These are phyloP conservation scores for Sceloporus undulatus DNA, from an alignment of 2,113 vertebrate species.

Conservation along the genomic window DNA sequence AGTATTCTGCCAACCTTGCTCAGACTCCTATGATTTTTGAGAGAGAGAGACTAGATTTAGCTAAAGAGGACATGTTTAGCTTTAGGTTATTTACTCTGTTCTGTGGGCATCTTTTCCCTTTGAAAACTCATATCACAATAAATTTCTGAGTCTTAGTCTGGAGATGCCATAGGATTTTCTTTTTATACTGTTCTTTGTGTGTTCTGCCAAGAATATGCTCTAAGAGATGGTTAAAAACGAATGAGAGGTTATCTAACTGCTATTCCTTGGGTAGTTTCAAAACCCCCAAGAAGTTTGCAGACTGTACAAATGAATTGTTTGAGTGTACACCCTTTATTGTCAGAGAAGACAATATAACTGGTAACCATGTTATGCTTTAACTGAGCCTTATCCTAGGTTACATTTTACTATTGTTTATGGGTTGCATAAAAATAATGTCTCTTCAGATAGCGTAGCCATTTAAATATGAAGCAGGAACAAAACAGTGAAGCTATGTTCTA, in stretches of 20 bases:
- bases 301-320: not conserved
- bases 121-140: not conserved
- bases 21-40: not conserved
- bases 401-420: not conserved
- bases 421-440: not conserved
- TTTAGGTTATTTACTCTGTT: slow-evolving; percentile 17
- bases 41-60: not conserved
- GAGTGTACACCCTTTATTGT: not conserved
- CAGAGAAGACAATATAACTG: not conserved
- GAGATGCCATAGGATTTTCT: not conserved
- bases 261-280: not conserved
- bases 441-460: slow-evolving; percentile 6
- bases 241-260: not conserved
- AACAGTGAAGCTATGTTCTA: not conserved
- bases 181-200: not conserved
- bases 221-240: not conserved
- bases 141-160: not conserved
- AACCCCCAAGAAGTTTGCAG: not conserved
- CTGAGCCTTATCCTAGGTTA: not conserved
- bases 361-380: not conserved
- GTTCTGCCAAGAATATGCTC: not conserved
- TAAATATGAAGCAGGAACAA: not conserved
- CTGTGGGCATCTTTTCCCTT: slow-evolving; percentile 1
- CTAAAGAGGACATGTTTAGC: not conserved
- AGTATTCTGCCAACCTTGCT: not conserved